Evolutionary conservation across 37 sponge, comb jelly and placozoan species (phyloP).

Genomic region (Spongia lamella): DNA sequence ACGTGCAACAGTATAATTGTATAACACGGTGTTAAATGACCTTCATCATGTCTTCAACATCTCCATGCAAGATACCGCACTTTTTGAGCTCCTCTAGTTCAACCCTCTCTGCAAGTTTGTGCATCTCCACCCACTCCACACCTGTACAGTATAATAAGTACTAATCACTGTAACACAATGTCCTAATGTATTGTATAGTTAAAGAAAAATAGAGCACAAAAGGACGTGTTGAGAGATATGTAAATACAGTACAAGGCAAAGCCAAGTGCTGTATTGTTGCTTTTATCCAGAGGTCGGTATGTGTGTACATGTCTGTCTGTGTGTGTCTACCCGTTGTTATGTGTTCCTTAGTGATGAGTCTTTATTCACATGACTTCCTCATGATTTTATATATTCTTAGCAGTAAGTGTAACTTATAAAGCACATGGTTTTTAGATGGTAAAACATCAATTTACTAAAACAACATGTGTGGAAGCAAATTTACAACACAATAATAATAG

Average conservation of each 20-base stretch:
- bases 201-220: neutral
- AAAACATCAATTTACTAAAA: no score
- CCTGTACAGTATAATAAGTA: slow-evolving; percentile 42
- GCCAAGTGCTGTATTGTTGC: no score
- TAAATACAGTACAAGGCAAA: no score
- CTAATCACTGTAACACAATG: no score
- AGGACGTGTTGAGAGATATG: neutral
- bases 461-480: no score
- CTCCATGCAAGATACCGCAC: slow-evolving; percentile 81
- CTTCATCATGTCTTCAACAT: slow-evolving; percentile 83
- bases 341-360: no score
- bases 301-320: slow-evolving; percentile 12
- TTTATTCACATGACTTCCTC: no score
- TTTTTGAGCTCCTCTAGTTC: slow-evolving; percentile 71
- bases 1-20: slow-evolving; percentile 2
- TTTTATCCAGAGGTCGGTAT: neutral
- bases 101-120: slow-evolving; percentile 85
- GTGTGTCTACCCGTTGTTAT: slow-evolving; percentile 3
- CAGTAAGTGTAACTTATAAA: no score
- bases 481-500: no score
- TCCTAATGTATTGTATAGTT: neutral
- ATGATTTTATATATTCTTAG: neutral
- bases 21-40: slow-evolving; percentile 83
- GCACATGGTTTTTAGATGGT: no score
- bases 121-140: slow-evolving; percentile 94